Conservation (phyloP, 1,140 invertebrate species). For the Bradynema listronoti region DNA sequence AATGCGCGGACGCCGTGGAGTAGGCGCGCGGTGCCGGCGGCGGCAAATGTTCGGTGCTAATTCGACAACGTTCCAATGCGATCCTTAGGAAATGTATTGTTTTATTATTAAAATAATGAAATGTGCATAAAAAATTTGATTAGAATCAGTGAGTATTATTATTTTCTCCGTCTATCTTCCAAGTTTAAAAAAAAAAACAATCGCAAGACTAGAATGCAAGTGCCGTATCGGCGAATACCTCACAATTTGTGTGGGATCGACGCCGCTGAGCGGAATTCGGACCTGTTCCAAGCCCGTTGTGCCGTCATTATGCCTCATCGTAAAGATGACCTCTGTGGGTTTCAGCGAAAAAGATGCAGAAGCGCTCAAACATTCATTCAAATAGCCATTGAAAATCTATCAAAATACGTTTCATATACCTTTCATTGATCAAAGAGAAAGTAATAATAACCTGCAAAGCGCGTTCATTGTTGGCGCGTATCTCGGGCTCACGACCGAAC, state of each 20-base stretch:
- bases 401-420: not conserved
- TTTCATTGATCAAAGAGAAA: slow-evolving; percentile 16
- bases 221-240: slow-evolving; percentile 4
- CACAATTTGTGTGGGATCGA: too few relatives aligned
- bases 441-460: slow-evolving; percentile 30
- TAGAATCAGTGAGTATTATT: not conserved
- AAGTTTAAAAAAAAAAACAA: slow-evolving; percentile 21
- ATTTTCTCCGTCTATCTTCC: not conserved
- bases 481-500: slow-evolving; percentile 79
- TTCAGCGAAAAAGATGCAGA: slow-evolving; percentile 8
- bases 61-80: slow-evolving; percentile 33
- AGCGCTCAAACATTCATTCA: slow-evolving; percentile 41
- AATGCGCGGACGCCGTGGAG: too few relatives aligned
- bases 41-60: slow-evolving; percentile 33
- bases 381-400: slow-evolving; percentile 69
- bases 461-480: slow-evolving; percentile 66
- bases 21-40: not conserved
- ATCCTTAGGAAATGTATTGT: slow-evolving; percentile 23
- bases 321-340: slow-evolving; percentile 34
- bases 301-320: slow-evolving; percentile 30
- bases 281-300: slow-evolving; percentile 11
- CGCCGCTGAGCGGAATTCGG: slow-evolving; percentile 23
- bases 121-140: not conserved
- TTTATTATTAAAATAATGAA: not conserved
- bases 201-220: not conserved